Evolutionary conservation across 1,140 invertebrate genomes (phyloP).

Genomic region (Drosophila serrata): DNA sequence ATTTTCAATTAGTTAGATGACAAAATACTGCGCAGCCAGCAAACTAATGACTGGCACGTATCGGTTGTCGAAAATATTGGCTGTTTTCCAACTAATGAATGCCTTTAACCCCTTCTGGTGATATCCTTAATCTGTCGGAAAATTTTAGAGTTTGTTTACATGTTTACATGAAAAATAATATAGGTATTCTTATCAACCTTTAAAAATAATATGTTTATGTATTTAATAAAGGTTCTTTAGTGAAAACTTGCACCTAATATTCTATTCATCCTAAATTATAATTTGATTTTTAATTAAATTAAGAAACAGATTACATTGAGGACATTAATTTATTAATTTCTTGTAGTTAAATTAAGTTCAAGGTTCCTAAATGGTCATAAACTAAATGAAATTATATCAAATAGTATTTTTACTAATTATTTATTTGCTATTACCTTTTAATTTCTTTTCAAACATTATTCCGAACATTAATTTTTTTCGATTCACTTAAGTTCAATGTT

Average conservation of each 20-base stretch:
- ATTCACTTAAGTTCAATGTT: too few relatives aligned
- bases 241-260: neutral
- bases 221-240: too few relatives aligned
- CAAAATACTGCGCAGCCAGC: neutral
- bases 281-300: neutral
- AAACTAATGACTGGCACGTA: slow-evolving; percentile 31
- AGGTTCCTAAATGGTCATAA: too few relatives aligned
- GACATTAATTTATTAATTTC: neutral
- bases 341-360: too few relatives aligned
- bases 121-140: too few relatives aligned
- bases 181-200: neutral
- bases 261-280: neutral
- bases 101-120: neutral
- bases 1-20: slow-evolving; percentile 42
- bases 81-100: neutral
- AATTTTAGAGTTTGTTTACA: neutral
- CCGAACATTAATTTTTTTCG: too few relatives aligned
- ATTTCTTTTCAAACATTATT: too few relatives aligned
- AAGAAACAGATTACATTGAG: neutral
- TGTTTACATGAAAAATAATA: neutral
- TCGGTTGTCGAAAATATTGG: neutral
- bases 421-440: too few relatives aligned
- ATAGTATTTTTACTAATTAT: too few relatives aligned
- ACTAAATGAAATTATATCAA: too few relatives aligned
- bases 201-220: neutral